Percentiles rank a stretch among this genome's conserved stretches.
Evolutionary conservation across 2,113 vertebrate genomes (phyloP).

Genomic region (Vulpes ferrilata): DNA sequence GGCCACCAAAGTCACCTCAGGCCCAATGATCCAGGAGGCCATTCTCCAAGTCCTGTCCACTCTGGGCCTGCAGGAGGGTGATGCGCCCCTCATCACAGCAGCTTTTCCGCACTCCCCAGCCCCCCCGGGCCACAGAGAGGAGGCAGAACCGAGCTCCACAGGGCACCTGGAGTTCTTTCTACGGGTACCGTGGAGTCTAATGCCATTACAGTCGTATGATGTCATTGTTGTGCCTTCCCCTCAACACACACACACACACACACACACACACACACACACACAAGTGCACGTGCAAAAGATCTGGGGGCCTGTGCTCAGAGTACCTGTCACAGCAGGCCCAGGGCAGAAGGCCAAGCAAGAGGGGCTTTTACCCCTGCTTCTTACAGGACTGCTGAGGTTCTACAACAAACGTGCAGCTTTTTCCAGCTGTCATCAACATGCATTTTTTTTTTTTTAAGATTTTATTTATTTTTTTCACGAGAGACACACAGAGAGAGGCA

Average conservation of each 20-base stretch:
- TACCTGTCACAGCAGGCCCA: not conserved
- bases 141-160: not conserved
- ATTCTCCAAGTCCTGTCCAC: not conserved
- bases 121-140: not conserved
- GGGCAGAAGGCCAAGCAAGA: accelerated
- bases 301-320: not conserved
- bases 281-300: no score
- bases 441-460: no score
- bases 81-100: not conserved
- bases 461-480: no score
- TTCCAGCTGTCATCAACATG: not conserved
- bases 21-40: not conserved
- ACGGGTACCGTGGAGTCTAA: not conserved
- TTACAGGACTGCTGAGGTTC: not conserved
- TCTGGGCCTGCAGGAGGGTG: accelerated
- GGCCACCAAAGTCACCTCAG: not conserved
- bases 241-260: not conserved
- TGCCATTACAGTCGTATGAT: accelerated
- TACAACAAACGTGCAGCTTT: not conserved
- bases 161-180: not conserved
- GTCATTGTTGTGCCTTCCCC: not conserved
- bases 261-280: no score
- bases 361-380: not conserved
- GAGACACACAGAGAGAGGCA: no score
- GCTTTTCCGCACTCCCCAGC: not conserved